A percentile compares a stretch with the other conserved stretches of the same genome.
Conservation (phyloP, 1,140 invertebrate species). For the Batillaria attramentaria region DNA sequence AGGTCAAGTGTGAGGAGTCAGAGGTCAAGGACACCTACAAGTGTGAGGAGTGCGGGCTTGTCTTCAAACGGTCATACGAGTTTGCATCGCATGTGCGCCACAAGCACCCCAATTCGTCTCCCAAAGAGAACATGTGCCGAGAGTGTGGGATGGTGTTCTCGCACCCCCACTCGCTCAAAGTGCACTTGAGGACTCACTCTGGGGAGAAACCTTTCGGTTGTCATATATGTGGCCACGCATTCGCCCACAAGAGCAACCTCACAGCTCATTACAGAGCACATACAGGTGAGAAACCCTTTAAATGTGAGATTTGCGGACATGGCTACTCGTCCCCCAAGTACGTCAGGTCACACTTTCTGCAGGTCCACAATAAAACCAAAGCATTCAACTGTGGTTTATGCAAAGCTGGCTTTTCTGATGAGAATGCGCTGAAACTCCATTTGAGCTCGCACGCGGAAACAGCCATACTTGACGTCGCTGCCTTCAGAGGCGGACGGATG, state of each 20-base stretch:
- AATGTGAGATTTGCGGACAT: slow-evolving; percentile 36
- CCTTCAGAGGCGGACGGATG: too few relatives aligned
- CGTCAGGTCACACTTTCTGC: too few relatives aligned
- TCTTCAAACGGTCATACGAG: slow-evolving; percentile 17
- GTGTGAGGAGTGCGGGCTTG: neutral
- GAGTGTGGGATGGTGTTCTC: slow-evolving; percentile 91
- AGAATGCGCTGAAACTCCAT: too few relatives aligned
- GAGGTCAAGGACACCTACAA: neutral
- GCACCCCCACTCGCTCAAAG: slow-evolving; percentile 89
- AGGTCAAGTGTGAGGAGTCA: neutral
- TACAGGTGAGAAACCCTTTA: slow-evolving; percentile 31
- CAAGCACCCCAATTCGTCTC: slow-evolving; percentile 76
- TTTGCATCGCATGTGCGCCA: slow-evolving; percentile 1
- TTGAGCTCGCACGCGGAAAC: too few relatives aligned
- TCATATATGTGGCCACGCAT: slow-evolving; percentile 77
- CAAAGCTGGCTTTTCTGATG: too few relatives aligned
- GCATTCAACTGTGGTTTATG: too few relatives aligned
- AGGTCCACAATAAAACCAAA: too few relatives aligned
- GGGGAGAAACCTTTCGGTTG: slow-evolving; percentile 93
- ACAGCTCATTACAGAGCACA: slow-evolving; percentile 38
- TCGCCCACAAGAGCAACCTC: slow-evolving; percentile 37
- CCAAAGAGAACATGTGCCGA: slow-evolving; percentile 77
- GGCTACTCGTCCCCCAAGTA: slow-evolving; percentile 20
- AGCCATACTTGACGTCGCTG: too few relatives aligned
- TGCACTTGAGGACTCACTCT: slow-evolving; percentile 91